Evolutionary conservation across 2,888 invertebrate genomes (phyloP), one percentile per base, ranked within the genome.

Genomic region (Acholoe squamosa): DNA sequence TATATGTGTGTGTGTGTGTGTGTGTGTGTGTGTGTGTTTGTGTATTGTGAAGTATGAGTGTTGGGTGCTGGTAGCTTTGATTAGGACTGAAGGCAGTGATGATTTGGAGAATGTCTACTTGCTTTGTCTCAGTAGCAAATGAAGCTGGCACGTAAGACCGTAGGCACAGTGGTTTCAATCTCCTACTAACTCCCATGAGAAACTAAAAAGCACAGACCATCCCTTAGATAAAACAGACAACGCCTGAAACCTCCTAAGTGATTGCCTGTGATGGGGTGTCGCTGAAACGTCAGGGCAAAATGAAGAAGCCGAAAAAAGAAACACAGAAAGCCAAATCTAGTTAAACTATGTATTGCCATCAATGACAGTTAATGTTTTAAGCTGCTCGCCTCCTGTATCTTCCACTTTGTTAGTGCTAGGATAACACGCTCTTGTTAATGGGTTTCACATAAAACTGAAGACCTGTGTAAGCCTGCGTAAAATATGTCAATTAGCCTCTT

Each of bases 281-380:
- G 71, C 28, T 71, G 71, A 71, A 71, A 61, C 71, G 61, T 61
- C 61, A 61, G 61, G 61, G n/a, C 61, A 61, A 16, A 71, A 71
- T 71, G 71, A 71, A 25, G 31, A 71, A 28, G 25, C 25, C 31
- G n/a, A 71, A 71, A 71, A 71, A 71, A 25, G 25, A 71, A 25
- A 5, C 71, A 28, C 19, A 14, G 71, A 71, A 71, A 28, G 25
- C 31, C 71, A 71, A 28, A 71, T 71, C 12, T 71, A 71, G 19
- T 71, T 28, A 71, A 71, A 71, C 25, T 28, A 71, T 71, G 25
- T 71, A 28, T 71, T 28, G 25, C 25, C 71, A n/a, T 28, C 25
- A 22, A 28, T 28, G 71, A 71, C 61, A 61, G n/a, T 19, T 61
- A 61, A 61, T 61, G 61, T n/a, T 61, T 61, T 61, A 61, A 61